Base-by-base conservation (phyloP, 2,888 invertebrate genomes). In the Stenurella melanura region DNA sequence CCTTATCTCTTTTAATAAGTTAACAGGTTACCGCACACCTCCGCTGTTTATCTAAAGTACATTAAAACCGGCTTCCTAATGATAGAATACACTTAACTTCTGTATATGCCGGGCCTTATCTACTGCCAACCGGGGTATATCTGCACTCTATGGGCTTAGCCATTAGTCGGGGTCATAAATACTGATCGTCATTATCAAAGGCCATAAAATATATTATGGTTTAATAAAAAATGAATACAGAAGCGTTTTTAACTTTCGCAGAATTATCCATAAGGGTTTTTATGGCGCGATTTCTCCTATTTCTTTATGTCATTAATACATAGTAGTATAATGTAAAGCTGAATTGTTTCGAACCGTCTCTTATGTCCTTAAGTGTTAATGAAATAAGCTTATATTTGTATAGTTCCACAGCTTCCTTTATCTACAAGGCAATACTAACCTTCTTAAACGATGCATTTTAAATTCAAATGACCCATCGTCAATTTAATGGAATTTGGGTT, bases 11-110 rank as follows among this genome's bases (percentile, higher is more conserved):
- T 78, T 80, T 82, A 82, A 83, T 84, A 83, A 84, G 83, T 83
- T 83, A 83, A 78, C 83, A 83, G 82, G 81, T 83, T 78, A 76
- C 75, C 67, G 78, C 78, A 83, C 83, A 83, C 82, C 80, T 78
- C 73, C 78, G 71, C 78, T 60, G 63, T 73, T 78, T 77, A 78
- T 81, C 81, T 78, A 66, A 70, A 69, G 63, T 56, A 73, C 81
- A 80, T 81, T 82, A 82, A 82, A 78, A 81, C 82, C 83, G 83
- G 84, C 86, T 84, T 83, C 85, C 84, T 85, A 86, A 85, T 85
- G 85, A 85, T 85, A 84, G 85, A 85, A 85, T 81, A 85, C 84
- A 86, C 85, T 86, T 85, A 86, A 85, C 85, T 85, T 81, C 85
- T 78, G 85, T 85, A 75, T 63, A 69, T 30, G 50, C 60, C 57